Base-by-base conservation (phyloP, 1,140 invertebrate genomes). In the Lepidurus couesii region DNA sequence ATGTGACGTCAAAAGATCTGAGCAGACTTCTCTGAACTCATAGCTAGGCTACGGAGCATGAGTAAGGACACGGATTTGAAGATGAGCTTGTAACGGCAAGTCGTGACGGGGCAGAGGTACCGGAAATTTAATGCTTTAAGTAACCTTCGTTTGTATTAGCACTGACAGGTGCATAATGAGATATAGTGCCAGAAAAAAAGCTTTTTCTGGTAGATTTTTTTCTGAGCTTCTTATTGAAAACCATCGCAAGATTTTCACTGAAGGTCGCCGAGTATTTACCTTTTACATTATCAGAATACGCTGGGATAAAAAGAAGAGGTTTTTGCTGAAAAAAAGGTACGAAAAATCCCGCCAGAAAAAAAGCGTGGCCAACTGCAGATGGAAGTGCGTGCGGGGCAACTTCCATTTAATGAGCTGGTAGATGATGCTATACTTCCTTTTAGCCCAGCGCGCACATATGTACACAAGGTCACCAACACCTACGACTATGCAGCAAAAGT, bases 21-120 rank as follows among this genome's bases (percentile, higher is more conserved):
- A 65, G 53, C 53, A 65, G 53, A 65, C 53, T 65, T 65, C 53
- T 65, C 53, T 65, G 53, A 65, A 65, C 53, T 65, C 53, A 65
- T 65, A 65, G 16, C 21, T 65, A 21, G 21, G 53, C 16, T n/a
- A n/a, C 53, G 16, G 21, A 21, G 53, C 16, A 65, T 65, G 53
- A 65, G 53, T 65, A 65, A 65, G 53, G 16, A 13, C 53, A 65
- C 53, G 53, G 8, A 65, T 13, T n/a, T 65, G 53, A 65, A 65
- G 53, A 65, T 65, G 53, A 65, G 53, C 53, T 21, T n/a, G 53
- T 65, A 11, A 65, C 53, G 53, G 53, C 53, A 65, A 65, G 53
- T 65, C 53, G 53, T 65, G 53, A 65, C 53, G 53, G 6, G 53
- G 21, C 53, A 13, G 21, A 7, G 21, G 53, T 65, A 65, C 53